These are phyloP conservation scores for Orius laevigatus DNA, from an alignment of 1,140 invertebrate genomes.

Conservation along the genomic window DNA sequence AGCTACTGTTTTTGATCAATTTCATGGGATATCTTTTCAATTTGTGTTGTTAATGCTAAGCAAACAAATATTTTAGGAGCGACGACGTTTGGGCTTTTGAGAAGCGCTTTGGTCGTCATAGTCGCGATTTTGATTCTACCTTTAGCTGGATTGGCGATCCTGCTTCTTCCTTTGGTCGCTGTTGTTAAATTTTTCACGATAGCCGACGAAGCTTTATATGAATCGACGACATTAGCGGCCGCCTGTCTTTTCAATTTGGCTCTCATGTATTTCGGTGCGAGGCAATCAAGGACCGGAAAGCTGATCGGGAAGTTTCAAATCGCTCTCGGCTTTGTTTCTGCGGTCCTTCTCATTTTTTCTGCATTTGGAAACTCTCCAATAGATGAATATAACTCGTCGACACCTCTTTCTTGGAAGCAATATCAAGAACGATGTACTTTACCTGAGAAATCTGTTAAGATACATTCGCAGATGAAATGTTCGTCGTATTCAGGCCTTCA, in stretches of 20 bases:
- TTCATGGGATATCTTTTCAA: not conserved
- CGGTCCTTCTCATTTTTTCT: conserved; percentile 1
- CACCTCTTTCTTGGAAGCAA: not conserved
- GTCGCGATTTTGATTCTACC: conserved; percentile 61
- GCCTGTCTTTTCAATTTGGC: conserved; percentile 35
- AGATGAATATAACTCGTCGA: not conserved
- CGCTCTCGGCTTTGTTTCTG: not conserved
- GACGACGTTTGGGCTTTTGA: conserved; percentile 48
- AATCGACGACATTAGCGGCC: conserved; percentile 36
- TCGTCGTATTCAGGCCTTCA: conserved; percentile 42
- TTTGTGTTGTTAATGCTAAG: no score
- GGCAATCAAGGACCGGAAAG: conserved; percentile 36
- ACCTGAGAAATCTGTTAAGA: conserved; percentile 13
- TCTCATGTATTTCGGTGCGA: conserved; percentile 46
- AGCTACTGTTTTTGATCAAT: no score
- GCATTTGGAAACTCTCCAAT: not conserved
- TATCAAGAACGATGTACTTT: not conserved
- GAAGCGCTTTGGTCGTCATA: conserved; percentile 56
- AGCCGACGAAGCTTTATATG: conserved; percentile 40
- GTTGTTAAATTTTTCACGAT: conserved; percentile 49
- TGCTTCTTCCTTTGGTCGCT: conserved; percentile 54
- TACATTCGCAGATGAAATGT: conserved; percentile 48
- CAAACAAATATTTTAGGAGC: conserved; percentile 15
- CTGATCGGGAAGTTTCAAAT: conserved; percentile 34
- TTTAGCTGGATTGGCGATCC: conserved; percentile 52